phyloP scores from a whole-genome alignment of 2,888 invertebrate species.

The Liodrosophila aerea region DNA sequence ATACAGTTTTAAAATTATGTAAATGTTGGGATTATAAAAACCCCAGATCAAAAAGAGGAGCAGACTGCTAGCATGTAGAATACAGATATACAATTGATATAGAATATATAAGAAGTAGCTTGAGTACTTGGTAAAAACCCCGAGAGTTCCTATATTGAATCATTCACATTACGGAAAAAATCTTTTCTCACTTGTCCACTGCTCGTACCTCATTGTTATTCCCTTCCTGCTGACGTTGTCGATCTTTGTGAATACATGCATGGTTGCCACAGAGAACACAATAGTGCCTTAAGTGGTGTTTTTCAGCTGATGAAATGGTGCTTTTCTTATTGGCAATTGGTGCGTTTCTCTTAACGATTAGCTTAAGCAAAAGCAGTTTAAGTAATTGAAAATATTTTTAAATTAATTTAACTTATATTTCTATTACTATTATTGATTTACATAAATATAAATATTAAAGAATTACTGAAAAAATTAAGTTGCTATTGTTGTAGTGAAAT shows the following conservation, averaged over 20 bases:
- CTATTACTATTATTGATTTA: no score
- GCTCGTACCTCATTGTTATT: constrained; percentile 7
- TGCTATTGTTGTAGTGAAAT: no score
- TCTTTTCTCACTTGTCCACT: not conserved
- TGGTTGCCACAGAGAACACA: no score
- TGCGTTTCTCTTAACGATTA: no score
- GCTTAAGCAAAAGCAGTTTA: no score
- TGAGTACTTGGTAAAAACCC: constrained; percentile 30
- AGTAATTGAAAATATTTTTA: no score
- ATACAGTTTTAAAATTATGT: constrained; percentile 14
- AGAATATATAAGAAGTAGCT: not conserved
- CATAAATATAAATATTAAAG: no score
- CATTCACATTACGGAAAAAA: constrained; percentile 30
- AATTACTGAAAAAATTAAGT: no score
- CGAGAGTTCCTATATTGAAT: constrained; percentile 31
- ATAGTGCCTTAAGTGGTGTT: no score
- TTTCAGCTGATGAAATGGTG: no score
- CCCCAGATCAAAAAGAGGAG: constrained; percentile 12
- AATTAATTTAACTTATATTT: no score
- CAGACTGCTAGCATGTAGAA: not conserved
- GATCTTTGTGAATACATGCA: not conserved
- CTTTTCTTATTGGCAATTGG: no score
- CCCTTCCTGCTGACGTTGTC: constrained; percentile 13
- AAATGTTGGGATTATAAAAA: constrained; percentile 21
- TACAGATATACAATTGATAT: not conserved